These are phyloP conservation scores for Holothuria glaberrima DNA, from an alignment of 35 echinoderm and acorn worm genomes.

Conservation along the genomic window DNA sequence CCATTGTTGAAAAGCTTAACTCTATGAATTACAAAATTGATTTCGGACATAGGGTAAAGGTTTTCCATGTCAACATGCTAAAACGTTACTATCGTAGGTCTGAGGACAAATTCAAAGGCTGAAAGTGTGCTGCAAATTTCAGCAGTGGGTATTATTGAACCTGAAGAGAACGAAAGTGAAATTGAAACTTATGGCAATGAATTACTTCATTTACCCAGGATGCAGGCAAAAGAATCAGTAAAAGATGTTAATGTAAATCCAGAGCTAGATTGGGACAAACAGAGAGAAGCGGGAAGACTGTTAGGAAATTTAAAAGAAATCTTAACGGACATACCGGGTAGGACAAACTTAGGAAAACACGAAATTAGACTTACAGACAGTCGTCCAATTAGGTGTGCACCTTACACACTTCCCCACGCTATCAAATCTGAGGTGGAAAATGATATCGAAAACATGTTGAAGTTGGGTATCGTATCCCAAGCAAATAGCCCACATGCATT, in stretches of 20 bases:
- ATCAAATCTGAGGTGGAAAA: background rate
- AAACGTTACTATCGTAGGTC: slow-evolving; percentile 43
- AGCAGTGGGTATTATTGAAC: too few species aligned
- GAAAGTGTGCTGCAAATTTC: too few species aligned
- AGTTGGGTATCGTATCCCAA: slow-evolving; percentile 34
- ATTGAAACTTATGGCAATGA: background rate
- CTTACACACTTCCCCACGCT: slow-evolving; percentile 53
- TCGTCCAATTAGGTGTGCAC: slow-evolving; percentile 39
- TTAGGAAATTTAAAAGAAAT: slow-evolving; percentile 28
- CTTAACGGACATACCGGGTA: slow-evolving; percentile 60
- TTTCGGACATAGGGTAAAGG: slow-evolving; percentile 10
- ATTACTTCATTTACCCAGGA: slow-evolving; percentile 29
- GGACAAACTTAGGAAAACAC: slow-evolving; percentile 38
- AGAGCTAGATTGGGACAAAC: background rate
- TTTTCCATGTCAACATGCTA: slow-evolving; percentile 61
- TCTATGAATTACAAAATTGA: slow-evolving; percentile 61
- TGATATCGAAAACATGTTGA: slow-evolving; percentile 33
- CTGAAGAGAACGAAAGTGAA: background rate
- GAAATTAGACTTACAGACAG: slow-evolving; percentile 39
- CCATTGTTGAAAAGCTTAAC: slow-evolving; percentile 6
- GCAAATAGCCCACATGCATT: slow-evolving; percentile 42
- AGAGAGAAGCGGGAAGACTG: background rate
- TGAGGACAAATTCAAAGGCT: too few species aligned
- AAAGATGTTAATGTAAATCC: slow-evolving; percentile 44
- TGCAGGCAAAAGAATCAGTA: background rate